Conservation (phyloP, 2,888 invertebrate genomes). For the Agapostemon virescens region DNA sequence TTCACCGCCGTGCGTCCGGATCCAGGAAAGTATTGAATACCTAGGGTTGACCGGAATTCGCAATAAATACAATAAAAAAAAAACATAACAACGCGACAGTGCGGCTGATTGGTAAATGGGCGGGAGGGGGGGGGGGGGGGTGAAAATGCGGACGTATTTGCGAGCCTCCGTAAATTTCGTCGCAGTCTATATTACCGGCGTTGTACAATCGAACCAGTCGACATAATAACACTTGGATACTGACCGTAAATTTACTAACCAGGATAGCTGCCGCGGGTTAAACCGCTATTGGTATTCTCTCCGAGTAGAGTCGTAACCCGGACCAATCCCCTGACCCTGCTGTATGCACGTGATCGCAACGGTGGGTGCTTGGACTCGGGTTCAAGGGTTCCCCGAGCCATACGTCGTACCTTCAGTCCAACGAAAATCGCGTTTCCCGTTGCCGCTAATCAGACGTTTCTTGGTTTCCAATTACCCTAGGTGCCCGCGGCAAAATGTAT, state of each 20-base stretch:
- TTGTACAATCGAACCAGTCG: constrained; percentile 70
- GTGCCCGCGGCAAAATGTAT: constrained; percentile 12
- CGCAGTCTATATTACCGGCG: constrained; percentile 64
- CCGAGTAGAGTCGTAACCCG: constrained; percentile 41
- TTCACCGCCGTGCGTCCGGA: constrained; percentile 8
- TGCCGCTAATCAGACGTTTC: constrained; percentile 33
- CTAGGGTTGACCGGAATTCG: not conserved
- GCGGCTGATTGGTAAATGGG: not conserved
- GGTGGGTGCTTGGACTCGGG: not conserved
- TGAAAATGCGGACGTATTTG: constrained; percentile 41
- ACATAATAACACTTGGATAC: constrained; percentile 73
- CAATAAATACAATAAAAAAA: constrained; percentile 51
- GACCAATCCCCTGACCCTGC: constrained; percentile 8
- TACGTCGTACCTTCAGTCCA: constrained; percentile 11
- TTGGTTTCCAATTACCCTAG: constrained; percentile 26
- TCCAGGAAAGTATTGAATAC: constrained; percentile 14
- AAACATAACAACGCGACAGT: constrained; percentile 20
- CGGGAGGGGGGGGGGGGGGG: constrained; percentile 16
- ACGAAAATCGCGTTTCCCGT: constrained; percentile 30
- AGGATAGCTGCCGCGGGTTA: constrained; percentile 59
- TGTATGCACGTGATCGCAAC: constrained; percentile 25
- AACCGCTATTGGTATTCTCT: constrained; percentile 71
- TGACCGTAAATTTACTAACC: constrained; percentile 70
- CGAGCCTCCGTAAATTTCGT: constrained; percentile 65
- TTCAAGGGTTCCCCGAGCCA: not conserved